Base-by-base conservation (phyloP, 2,797 vertebrate species). In the Thaleichthys pacificus region DNA sequence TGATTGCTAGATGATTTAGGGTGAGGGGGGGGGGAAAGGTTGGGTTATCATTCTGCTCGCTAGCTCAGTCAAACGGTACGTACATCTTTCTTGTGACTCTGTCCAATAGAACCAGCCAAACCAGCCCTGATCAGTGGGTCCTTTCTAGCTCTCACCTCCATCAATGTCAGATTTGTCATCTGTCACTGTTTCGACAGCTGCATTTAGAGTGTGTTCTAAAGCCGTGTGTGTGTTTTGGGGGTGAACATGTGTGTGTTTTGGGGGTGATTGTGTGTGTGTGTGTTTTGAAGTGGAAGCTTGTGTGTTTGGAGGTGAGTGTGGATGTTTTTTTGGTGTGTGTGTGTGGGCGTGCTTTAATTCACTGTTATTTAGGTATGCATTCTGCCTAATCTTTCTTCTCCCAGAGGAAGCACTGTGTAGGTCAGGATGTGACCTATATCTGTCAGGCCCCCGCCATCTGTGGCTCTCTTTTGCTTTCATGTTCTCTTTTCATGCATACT, bases 141-240 rank as follows among this genome's bases (percentile, higher is more conserved):
- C 64, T 1, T 70, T 17, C 0, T 17, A 8, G 66, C 4, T 78
- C 73, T 78, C 73, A 61, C 51, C 47, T 73, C 64, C 38, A 51
- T 68, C 38, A n/a, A 21, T 67, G 60, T 74, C 61, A 66, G 47
- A 12, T 12, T 7, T 4, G 2, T 51, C 15, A 4, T 12, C 12
- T 51, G 15, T 17, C 11, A 12, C 11, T 51, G 12, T 17, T 17
- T 51, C 15, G 17, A 17, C 47, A 12, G 47, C 47, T 51, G 47
- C 8, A 49, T 8, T 8, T 49, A 14, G 1, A 24, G 22, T 24
- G 58, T 61, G n/a, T n/a, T 54, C 15, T 54, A 19, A 17, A 17
- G 51, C 51, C 15, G 51, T 54, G 17, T 19, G 51, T 54, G 51
- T 54, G 17, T n/a, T 15, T 2, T 11, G 9, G 38, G 38, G 38